A percentile compares a stretch with the other conserved stretches of the same genome.
These are phyloP conservation scores for Cepaea hortensis DNA, from an alignment of 2,888 invertebrate species.

Conservation along the genomic window DNA sequence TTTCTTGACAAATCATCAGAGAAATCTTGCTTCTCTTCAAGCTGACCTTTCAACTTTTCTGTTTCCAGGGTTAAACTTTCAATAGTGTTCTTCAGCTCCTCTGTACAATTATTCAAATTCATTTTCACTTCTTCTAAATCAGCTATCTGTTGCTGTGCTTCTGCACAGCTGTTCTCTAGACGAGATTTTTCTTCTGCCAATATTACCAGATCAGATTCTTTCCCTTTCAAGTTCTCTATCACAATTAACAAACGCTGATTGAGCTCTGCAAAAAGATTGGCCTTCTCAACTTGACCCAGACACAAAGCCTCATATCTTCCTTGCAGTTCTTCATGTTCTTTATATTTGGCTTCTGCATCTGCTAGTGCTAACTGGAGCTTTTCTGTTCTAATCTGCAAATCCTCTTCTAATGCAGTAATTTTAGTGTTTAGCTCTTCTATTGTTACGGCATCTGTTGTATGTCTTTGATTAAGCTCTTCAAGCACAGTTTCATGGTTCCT, in stretches of 20 bases:
- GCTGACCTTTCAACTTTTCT: not conserved
- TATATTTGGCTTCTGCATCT: slow-evolving; percentile 5
- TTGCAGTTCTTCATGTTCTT: slow-evolving; percentile 14
- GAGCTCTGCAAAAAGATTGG: not conserved
- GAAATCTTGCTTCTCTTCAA: slow-evolving; percentile 4
- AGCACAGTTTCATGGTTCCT: not conserved
- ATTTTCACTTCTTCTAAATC: slow-evolving; percentile 38
- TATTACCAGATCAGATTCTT: slow-evolving; percentile 22
- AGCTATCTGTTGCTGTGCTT: slow-evolving; percentile 33
- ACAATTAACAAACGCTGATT: slow-evolving; percentile 11
- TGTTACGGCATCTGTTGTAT: not conserved
- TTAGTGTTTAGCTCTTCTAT: slow-evolving; percentile 20
- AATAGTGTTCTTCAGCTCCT: not conserved
- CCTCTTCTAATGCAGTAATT: not conserved
- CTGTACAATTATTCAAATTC: slow-evolving; percentile 29
- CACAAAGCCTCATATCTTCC: not conserved
- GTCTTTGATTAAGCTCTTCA: slow-evolving; percentile 22
- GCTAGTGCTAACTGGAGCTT: slow-evolving; percentile 20
- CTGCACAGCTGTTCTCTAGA: not conserved
- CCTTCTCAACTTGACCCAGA: not conserved
- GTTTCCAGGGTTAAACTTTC: slow-evolving; percentile 12
- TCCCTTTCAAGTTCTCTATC: slow-evolving; percentile 19
- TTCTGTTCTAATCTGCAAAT: not conserved
- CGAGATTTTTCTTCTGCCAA: slow-evolving; percentile 28
- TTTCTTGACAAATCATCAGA: not conserved